Base-by-base conservation (phyloP, 1,140 invertebrate genomes). In the Ptiloglossa arizonensis region DNA sequence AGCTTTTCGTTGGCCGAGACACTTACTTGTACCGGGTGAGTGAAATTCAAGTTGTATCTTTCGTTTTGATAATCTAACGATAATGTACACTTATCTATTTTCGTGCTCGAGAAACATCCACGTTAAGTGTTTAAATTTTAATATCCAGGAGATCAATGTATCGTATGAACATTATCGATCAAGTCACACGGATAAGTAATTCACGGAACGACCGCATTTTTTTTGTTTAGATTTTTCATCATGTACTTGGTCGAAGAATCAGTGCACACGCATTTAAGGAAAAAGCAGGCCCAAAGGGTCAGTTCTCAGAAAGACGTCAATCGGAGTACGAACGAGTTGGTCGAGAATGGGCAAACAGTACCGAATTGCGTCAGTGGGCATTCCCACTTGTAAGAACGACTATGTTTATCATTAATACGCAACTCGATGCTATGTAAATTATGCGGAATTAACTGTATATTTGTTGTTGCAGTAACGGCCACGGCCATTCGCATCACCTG, bases 201-300 rank as follows among this genome's bases (percentile, higher is more conserved):
- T n/a, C n/a, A n/a, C n/a, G n/a, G n/a, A n/a, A n/a, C n/a, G n/a
- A n/a, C n/a, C n/a, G n/a, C n/a, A n/a, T n/a, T n/a, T n/a, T n/a
- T n/a, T n/a, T n/a, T n/a, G 11, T 4, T 8, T 60, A 95, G 97
- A 15, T 98, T 98, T 90, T 97, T 97, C 89, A 92, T 96, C 8
- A 97, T 98, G 94, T 97, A 97, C 86, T 91, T 97, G 22, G 94
- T 97, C 1, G 97, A 98, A 87, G 97, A 97, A 88, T 88, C 96
- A 19, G 96, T 97, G 2, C 96, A 97, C 83, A 87, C 94, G 6
- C 95, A 95, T 86, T 90, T 96, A 17, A 85, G 87, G 2, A 92
- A 94, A 73, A 91, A 88, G 29, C 87, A 71, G 38, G 9, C 27
- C 6, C 27, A 27, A 2, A 56, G 8, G n/a, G 44, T 48, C 27